Conservation (phyloP, 2,888 invertebrate genomes). For the Polyommatus iphigenia region DNA sequence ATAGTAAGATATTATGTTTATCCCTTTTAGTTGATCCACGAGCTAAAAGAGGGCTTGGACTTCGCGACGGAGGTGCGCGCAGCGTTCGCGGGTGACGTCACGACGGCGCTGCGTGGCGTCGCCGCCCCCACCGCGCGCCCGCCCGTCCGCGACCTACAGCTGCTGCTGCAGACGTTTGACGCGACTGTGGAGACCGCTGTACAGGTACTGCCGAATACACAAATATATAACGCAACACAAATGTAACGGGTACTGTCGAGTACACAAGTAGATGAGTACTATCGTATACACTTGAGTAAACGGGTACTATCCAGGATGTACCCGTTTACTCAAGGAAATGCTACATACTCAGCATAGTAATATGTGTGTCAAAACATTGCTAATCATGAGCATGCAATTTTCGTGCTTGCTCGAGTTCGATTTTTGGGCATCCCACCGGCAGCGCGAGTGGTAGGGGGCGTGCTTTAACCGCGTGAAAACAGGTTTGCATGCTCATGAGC, state of each 20-base stretch:
- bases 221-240: too few species aligned
- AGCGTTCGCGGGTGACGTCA: slow-evolving; percentile 85
- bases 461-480: not conserved
- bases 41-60: slow-evolving; percentile 93
- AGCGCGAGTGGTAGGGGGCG: not conserved
- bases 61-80: slow-evolving; percentile 91
- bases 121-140: slow-evolving; percentile 49
- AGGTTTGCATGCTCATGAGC: not conserved
- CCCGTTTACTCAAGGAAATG: too few species aligned
- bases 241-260: slow-evolving; percentile 25
- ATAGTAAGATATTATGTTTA: too few species aligned
- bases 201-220: slow-evolving; percentile 36
- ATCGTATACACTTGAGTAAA: too few species aligned
- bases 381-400: too few species aligned
- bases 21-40: slow-evolving; percentile 85
- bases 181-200: slow-evolving; percentile 86
- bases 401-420: not conserved
- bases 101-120: slow-evolving; percentile 74
- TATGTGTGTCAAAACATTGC: not conserved
- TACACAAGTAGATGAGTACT: too few species aligned
- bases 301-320: too few species aligned
- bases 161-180: slow-evolving; percentile 86
- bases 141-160: slow-evolving; percentile 67
- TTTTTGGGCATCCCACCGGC: not conserved
- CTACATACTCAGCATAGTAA: too few species aligned